Conservation (phyloP, 2,113 vertebrate genomes). For the Antechinus stuartii region DNA sequence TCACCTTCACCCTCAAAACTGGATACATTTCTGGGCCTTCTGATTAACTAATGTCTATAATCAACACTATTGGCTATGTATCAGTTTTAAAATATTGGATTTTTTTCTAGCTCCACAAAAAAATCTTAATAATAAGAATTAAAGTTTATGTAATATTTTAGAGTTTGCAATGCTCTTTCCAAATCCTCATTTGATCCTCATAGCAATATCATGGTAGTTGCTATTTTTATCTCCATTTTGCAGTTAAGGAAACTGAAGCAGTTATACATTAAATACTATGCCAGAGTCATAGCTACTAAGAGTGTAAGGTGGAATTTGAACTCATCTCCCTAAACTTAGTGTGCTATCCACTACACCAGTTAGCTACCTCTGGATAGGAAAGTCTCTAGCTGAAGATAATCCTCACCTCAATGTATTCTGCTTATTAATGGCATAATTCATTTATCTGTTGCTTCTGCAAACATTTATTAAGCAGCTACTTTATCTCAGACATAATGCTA, state of each 20-base stretch:
- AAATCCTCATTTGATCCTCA: neutral
- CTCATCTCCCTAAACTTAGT: no score
- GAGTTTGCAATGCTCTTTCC: neutral
- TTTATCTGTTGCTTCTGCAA: neutral
- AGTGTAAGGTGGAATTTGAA: neutral
- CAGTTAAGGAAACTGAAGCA: neutral
- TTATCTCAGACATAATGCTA: neutral
- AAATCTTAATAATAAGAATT: neutral
- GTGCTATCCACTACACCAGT: no score
- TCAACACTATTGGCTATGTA: neutral
- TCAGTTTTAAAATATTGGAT: neutral
- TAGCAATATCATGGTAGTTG: neutral
- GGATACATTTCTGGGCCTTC: neutral
- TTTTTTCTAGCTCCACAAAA: neutral
- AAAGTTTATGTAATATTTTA: neutral
- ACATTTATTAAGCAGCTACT: neutral
- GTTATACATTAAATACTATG: neutral
- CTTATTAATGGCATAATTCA: neutral
- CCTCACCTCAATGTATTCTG: neutral
- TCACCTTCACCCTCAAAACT: neutral
- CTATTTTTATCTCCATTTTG: neutral
- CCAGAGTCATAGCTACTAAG: neutral
- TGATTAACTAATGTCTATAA: neutral
- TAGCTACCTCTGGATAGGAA: neutral
- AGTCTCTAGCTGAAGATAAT: neutral